phyloP scores from a whole-genome alignment of 2,113 vertebrate species.

The Myotis lucifugus region DNA sequence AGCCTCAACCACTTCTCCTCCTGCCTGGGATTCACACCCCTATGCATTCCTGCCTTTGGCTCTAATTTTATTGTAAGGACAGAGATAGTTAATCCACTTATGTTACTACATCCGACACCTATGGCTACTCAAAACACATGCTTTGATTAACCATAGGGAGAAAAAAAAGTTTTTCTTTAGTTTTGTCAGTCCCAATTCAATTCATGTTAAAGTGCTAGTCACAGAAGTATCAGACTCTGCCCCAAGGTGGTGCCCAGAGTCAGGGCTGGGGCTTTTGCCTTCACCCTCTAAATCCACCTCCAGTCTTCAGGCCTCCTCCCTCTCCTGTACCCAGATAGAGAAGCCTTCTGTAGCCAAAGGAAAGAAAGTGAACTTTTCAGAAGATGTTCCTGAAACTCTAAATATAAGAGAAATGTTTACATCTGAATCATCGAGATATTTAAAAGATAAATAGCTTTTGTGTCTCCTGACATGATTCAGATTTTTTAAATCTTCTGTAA shows the following conservation, averaged over 20 bases:
- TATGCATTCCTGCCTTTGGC: not conserved
- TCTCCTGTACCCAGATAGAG: not conserved
- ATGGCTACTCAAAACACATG: not conserved
- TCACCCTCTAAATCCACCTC: not conserved
- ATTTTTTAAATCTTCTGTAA: not conserved
- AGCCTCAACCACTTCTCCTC: not conserved
- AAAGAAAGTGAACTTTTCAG: constrained; percentile 38
- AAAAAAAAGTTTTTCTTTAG: not conserved
- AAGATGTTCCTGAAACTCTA: not conserved
- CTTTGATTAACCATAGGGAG: not conserved
- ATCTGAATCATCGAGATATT: constrained; percentile 3
- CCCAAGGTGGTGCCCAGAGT: not conserved
- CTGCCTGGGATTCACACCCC: not conserved
- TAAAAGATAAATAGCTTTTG: constrained; percentile 2
- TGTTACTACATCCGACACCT: constrained; percentile 47
- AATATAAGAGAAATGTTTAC: constrained; percentile 13
- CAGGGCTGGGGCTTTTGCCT: not conserved
- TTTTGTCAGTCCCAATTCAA: not conserved
- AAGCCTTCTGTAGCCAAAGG: not conserved
- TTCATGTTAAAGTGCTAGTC: not conserved
- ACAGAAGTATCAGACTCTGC: not conserved
- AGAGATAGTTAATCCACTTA: constrained; percentile 67
- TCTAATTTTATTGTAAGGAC: not conserved
- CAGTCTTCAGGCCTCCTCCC: not conserved
- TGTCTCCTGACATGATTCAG: not conserved